Conservation (phyloP, 2,113 vertebrate species). For the Azemiops feae region DNA sequence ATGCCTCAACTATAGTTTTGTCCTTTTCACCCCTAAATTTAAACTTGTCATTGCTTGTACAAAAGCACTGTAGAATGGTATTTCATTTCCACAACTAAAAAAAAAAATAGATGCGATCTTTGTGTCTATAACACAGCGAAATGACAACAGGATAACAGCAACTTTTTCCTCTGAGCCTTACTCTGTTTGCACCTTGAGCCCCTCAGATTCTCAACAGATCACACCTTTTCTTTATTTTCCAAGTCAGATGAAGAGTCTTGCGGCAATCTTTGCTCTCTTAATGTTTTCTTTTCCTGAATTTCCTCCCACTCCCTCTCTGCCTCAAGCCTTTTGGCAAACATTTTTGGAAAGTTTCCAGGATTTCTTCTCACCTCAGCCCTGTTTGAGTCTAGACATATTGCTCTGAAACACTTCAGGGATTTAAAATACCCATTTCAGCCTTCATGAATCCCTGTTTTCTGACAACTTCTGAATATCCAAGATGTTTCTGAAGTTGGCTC, state of each 20-base stretch:
- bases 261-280: background rate
- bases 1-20: no score
- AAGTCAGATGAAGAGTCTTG: background rate
- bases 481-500: background rate
- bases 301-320: background rate
- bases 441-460: background rate
- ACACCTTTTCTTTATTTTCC: rapidly evolving
- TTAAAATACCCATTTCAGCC: background rate
- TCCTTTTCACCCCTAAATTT: background rate
- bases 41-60: background rate
- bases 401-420: constrained; percentile 1
- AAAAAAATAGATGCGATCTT: background rate
- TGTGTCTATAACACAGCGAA: rapidly evolving
- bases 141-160: background rate
- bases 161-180: background rate
- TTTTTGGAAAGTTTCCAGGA: rapidly evolving
- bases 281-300: background rate
- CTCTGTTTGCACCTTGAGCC: rapidly evolving
- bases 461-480: background rate
- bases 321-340: constrained; percentile 9
- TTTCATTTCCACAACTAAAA: background rate
- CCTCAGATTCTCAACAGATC: rapidly evolving
- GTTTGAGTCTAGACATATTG: background rate
- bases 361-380: background rate
- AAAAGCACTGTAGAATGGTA: background rate